Base-by-base conservation (phyloP, 2,888 invertebrate genomes). In the Lasioglossum leucozonium region DNA sequence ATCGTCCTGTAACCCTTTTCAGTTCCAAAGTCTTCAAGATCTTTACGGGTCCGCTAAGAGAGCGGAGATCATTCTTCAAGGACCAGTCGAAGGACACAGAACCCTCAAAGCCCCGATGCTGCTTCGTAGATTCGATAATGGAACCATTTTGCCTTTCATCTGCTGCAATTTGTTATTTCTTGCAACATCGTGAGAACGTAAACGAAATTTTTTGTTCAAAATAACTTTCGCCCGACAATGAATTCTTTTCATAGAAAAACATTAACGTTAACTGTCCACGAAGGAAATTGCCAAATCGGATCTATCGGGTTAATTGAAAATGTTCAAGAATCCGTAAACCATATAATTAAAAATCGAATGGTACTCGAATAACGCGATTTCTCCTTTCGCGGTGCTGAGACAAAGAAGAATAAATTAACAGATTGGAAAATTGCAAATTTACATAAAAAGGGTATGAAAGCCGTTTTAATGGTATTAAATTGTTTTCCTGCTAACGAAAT, bases 1-100 rank as follows among this genome's bases (percentile, higher is more conserved):
- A 47, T 47, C 65, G 47, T 47, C 11, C 42, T 18, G 22, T 34
- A 65, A 65, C 65, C 65, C 65, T 65, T 65, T 65, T 65, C 65
- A 65, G 34, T 65, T 37, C 65, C 22, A 65, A 65, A 65, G 65
- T 65, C 22, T 65, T 34, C 34, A 18, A 34, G 34, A 65, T 65
- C 65, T 65, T 65, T 65, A 34, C 65, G 34, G 65, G 34, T 37
- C 10, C 34, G 1, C 34, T 34, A 34, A 65, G 22, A 65, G 34
- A 34, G 65, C 34, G 34, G 10, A 34, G 65, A 65, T 65, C 65
- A 34, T 65, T 65, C 34, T 65, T 65, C 34, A 65, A 34, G 65
- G 34, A 22, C 22, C 34, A 18, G 65, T 22, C 65, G 65, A 65
- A 37, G 65, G 65, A 65, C 65, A 18, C 18, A 8, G 34, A 10